Evolutionary conservation across 2,888 invertebrate species (phyloP), one percentile per base, ranked within the genome.

Genomic region (Synergus umbraculus): DNA sequence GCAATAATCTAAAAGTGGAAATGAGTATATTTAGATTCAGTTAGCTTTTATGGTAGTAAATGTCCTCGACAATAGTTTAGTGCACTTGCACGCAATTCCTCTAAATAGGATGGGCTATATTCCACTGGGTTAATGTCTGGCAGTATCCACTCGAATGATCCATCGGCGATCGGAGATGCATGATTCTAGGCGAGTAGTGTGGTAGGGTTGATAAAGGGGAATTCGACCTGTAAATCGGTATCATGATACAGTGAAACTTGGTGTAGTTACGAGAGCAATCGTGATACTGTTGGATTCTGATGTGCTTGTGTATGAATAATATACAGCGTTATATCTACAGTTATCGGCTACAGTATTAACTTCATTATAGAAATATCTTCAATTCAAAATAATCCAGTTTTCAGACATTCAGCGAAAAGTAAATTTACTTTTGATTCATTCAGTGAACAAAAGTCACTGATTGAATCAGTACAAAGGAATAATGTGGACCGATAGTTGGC

Each of bases 181-280:
- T 67, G 79, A 22, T 76, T 44, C 79, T 76, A 73, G 78, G 69
- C 76, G 54, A 66, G 15, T 41, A 63, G 66, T 67, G 54, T 64
- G 66, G 79, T 76, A 66, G 82, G 77, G 69, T 22, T 46, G 79
- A 79, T 81, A 85, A 82, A 83, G 82, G 86, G 81, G 86, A 86
- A 85, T 85, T 84, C 85, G 85, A 85, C 84, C 84, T 83, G 83
- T 85, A 86, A 87, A 88, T 88, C 88, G 84, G 85, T 85, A 88
- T 86, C 88, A 82, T 84, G 86, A 87, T 87, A 86, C 85, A 82
- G 85, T 86, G 83, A 66, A 83, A 83, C 82, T 83, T 80, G 79
- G 79, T 69, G 66, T 64, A 10, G 78, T 78, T 79, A 84, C 84
- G 83, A 84, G 84, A 83, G 84, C 84, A 83, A 80, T 78, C 78